Conservation (phyloP, 1,140 invertebrate species). For the Portunus trituberculatus region DNA sequence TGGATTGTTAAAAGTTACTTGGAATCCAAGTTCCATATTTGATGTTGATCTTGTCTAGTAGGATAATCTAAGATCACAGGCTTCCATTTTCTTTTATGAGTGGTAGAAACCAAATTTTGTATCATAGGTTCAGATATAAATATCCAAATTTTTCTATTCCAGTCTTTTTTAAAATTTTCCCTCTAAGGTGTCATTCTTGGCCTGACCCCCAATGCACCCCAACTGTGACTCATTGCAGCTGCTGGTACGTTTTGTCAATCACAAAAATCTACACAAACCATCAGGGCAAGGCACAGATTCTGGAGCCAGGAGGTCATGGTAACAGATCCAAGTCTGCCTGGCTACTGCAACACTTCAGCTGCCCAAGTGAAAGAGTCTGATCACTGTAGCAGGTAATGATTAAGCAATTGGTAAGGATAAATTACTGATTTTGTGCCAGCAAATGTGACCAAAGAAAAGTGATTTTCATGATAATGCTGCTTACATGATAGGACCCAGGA, state of each 20-base stretch:
- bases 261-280: background rate
- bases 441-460: background rate
- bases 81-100: no score
- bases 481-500: background rate
- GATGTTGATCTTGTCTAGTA: no score
- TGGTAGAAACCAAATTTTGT: background rate
- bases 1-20: no score
- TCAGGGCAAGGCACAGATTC: background rate
- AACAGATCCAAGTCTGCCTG: background rate
- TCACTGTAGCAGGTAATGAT: background rate
- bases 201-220: background rate
- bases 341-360: background rate
- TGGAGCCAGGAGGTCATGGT: background rate
- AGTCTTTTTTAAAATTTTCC: background rate
- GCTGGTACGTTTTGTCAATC: background rate
- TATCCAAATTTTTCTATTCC: background rate
- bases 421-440: background rate
- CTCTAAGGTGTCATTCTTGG: background rate
- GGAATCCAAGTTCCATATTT: no score
- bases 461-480: background rate
- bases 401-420: background rate
- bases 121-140: background rate
- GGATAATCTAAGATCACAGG: no score
- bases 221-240: background rate
- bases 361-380: background rate